Conservation (phyloP, 2,113 vertebrate genomes). For the Echinops telfairi region DNA sequence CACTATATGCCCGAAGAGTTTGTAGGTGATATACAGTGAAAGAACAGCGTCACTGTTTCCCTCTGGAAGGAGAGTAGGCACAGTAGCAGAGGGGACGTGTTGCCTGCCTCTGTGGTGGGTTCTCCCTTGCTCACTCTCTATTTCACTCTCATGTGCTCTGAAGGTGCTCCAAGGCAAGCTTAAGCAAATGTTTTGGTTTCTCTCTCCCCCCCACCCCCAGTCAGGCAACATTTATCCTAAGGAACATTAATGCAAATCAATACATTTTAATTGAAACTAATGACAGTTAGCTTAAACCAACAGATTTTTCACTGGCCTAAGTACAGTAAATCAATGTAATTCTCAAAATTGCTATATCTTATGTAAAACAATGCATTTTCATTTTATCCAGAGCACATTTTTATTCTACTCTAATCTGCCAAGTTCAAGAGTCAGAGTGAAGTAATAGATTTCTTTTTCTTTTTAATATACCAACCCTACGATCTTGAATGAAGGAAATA, state of each 20-base stretch:
- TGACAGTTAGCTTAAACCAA: conserved; percentile 87
- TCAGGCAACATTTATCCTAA: conserved; percentile 86
- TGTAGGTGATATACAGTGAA: background rate
- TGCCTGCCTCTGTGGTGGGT: background rate
- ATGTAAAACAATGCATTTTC: conserved; percentile 84
- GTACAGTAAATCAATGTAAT: conserved; percentile 88
- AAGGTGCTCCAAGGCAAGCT: conserved; percentile 55
- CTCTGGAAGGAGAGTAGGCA: background rate
- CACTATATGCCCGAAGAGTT: background rate
- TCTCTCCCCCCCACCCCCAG: conserved; percentile 18
- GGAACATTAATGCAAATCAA: conserved; percentile 86
- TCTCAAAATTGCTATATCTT: conserved; percentile 85
- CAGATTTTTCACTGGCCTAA: conserved; percentile 86
- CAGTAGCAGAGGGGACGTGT: background rate
- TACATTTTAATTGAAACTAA: conserved; percentile 90
- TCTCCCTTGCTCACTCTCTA: rapidly evolving
- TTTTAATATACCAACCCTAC: conserved; percentile 47
- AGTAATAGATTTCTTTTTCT: conserved; percentile 71
- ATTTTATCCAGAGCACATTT: conserved; percentile 79
- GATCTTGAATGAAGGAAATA: conserved; percentile 75
- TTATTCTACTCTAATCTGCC: conserved; percentile 76
- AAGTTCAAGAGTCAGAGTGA: conserved; percentile 65
- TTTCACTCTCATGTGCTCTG: background rate
- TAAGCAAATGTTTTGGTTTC: conserved; percentile 80
- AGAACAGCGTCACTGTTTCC: background rate